Base-by-base conservation (phyloP, 2,888 invertebrate genomes). In the Gasteruption jaculator region DNA sequence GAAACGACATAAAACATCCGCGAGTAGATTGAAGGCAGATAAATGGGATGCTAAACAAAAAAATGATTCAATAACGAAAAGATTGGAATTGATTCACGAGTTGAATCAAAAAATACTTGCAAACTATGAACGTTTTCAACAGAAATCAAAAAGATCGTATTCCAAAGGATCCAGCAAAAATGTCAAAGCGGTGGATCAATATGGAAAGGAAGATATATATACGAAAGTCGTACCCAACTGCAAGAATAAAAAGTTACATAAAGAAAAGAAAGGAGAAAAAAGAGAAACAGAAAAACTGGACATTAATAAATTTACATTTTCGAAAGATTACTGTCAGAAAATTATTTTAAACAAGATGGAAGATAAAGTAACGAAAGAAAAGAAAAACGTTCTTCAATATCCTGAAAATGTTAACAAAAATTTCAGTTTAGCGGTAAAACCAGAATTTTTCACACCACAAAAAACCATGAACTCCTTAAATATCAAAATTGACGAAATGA, bases 51-150 rank as follows among this genome's bases (percentile, higher is more conserved):
- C n/a, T n/a, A n/a, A n/a, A n/a, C n/a, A n/a, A n/a, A n/a, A n/a
- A 7, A 62, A 61, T 45, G 66, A 68, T 39, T 66, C 68, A 10
- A 65, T 70, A 19, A 57, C 66, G 1, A 65, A 67, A 34, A 53
- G 70, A 7, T 44, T 67, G 3, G 62, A 65, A 31, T 43, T 70
- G 22, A 69, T 70, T 7, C 65, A 67, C 41, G 69, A 70, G 29
- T 43, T 70, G 16, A 70, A 70, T 47, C 65, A 63, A 19, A 68
- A 69, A 50, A 69, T 70, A 14, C 48, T 68, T 3, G 60, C 61
- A 3, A 70, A 65, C 41, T 63, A 64, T 40, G 68, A 68, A 31
- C 58, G 57, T 16, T 64, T 66, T 33, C 66, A 66, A 22, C 60
- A 62, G 14, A 65, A 55, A 20, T 62, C 63, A 1, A 63, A 57